phyloP scores from a whole-genome alignment of 1,140 invertebrate species.

The Caligus rogercresseyi region DNA sequence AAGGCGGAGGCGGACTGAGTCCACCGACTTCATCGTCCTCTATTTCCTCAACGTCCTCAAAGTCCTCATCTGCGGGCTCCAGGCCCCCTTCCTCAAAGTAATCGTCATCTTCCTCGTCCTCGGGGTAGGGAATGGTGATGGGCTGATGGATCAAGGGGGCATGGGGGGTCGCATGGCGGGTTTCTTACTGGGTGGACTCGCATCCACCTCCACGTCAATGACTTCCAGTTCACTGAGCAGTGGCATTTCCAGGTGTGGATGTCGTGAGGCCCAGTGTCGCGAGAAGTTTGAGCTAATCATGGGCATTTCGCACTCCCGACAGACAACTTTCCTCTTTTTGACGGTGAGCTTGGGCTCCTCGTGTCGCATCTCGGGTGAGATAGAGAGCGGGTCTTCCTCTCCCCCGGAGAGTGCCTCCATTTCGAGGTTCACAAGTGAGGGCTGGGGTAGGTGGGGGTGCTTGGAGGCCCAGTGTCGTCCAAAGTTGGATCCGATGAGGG shows the following conservation, averaged over 20 bases:
- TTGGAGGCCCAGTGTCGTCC: conserved; percentile 1
- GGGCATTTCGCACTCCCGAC: not conserved
- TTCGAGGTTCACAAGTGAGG: not conserved
- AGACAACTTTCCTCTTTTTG: not conserved
- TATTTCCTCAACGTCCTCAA: not conserved
- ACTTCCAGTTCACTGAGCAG: not conserved
- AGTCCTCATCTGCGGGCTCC: not conserved
- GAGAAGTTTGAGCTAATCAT: conserved; percentile 3
- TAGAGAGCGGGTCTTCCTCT: not conserved
- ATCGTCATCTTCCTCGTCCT: not conserved
- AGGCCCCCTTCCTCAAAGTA: not conserved
- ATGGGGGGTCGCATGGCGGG: not conserved
- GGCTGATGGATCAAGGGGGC: not conserved
- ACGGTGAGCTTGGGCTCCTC: not conserved
- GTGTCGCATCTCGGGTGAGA: too few species aligned
- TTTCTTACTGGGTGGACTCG: not conserved
- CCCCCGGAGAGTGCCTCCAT: not conserved
- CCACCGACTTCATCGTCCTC: not conserved
- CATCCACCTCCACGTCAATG: not conserved
- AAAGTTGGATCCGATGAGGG: conserved; percentile 2
- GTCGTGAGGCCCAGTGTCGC: conserved; percentile 8
- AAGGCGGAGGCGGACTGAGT: too few species aligned
- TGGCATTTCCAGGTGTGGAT: not conserved
- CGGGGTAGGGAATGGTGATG: not conserved
- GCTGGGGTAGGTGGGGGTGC: not conserved